Evolutionary conservation across 2,888 invertebrate genomes (phyloP).

Genomic region (Thalpophila matura): DNA sequence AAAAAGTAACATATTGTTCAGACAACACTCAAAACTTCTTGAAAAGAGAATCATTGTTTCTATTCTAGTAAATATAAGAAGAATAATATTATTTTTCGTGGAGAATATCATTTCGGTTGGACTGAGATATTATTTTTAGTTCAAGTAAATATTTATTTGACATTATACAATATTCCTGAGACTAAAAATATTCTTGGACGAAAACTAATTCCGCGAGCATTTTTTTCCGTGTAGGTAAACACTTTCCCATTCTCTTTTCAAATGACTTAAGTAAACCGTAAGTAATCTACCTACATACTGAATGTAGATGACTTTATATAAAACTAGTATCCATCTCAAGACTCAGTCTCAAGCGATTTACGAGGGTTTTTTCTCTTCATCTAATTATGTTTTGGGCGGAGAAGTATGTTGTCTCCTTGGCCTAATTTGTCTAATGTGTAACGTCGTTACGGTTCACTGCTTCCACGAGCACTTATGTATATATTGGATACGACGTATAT

Average conservation of each 20-base stretch:
- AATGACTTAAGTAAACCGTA: not conserved
- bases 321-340: not conserved
- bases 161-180: too few species aligned
- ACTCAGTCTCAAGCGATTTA: not conserved
- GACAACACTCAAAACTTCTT: too few species aligned
- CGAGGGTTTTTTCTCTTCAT: not conserved
- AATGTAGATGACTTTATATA: not conserved
- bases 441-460: constrained; percentile 18
- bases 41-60: too few species aligned
- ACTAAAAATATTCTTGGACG: too few species aligned
- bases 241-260: not conserved
- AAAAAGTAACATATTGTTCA: too few species aligned
- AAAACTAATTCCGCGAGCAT: too few species aligned
- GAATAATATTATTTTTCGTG: too few species aligned
- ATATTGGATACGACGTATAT: not conserved
- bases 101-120: too few species aligned
- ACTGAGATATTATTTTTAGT: too few species aligned
- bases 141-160: too few species aligned
- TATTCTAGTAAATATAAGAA: too few species aligned
- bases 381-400: not conserved
- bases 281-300: not conserved
- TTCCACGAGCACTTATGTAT: not conserved
- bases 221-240: too few species aligned
- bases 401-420: constrained; percentile 20
- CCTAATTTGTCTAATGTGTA: constrained; percentile 36